Conservation (phyloP, 53 echinoderm and acorn worm species). For the Luidia sarsii region DNA sequence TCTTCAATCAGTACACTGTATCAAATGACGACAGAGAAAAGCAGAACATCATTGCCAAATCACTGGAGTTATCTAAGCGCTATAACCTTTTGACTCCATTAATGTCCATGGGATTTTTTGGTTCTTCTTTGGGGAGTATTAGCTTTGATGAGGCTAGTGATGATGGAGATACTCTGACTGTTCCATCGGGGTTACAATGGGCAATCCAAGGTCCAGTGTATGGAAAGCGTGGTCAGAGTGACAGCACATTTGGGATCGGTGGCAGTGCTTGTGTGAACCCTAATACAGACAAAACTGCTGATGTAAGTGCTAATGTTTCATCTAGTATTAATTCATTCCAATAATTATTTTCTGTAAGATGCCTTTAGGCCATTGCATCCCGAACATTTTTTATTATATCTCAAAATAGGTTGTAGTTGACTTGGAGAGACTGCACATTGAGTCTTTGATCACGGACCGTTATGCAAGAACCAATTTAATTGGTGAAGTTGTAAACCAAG, state of each 20-base stretch:
- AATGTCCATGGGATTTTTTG: conserved; percentile 84
- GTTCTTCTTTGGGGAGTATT: conserved; percentile 35
- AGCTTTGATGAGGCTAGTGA: conserved; percentile 10
- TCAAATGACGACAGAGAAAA: conserved; percentile 70
- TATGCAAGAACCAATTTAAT: conserved; percentile 77
- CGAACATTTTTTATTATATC: too few relatives aligned
- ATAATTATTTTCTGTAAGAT: too few relatives aligned
- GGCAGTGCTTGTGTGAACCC: conserved; percentile 33
- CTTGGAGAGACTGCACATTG: conserved; percentile 59
- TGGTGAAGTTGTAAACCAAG: conserved; percentile 68
- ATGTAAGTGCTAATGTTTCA: conserved; percentile 30
- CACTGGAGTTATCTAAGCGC: conserved; percentile 75
- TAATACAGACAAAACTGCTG: background rate
- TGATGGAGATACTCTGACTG: background rate
- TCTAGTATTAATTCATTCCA: too few relatives aligned
- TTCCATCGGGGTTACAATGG: conserved; percentile 73
- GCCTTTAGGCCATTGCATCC: too few relatives aligned
- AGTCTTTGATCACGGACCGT: conserved; percentile 74
- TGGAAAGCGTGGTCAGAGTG: conserved; percentile 60
- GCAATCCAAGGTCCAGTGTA: conserved; percentile 68
- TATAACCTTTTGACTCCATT: conserved; percentile 95
- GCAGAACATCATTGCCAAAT: conserved; percentile 67
- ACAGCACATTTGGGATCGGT: conserved; percentile 70
- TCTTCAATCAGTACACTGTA: conserved; percentile 77
- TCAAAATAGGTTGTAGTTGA: conserved; percentile 56